Evolutionary conservation across 2,888 invertebrate species (phyloP).

Genomic region (Aphidoletes aphidimyza): DNA sequence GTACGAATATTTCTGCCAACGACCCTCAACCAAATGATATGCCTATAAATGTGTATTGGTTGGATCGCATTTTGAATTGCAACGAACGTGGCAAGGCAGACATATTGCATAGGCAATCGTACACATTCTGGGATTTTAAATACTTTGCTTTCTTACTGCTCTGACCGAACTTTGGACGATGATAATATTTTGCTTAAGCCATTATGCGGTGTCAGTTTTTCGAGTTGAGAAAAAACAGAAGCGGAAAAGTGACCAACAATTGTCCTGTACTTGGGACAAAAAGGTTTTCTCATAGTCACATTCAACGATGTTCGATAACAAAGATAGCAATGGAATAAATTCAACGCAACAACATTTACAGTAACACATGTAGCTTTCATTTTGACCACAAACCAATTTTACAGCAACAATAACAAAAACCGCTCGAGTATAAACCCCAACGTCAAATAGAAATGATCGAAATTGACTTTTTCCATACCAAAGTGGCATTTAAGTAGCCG

Average conservation of each 20-base stretch:
- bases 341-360: background rate
- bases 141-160: background rate
- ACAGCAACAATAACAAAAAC: background rate
- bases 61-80: background rate
- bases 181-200: background rate
- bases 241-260: background rate
- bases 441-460: background rate
- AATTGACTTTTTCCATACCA: background rate
- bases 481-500: background rate
- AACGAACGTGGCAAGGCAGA: background rate
- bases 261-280: background rate
- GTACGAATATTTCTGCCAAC: background rate
- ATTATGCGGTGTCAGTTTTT: background rate
- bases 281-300: background rate
- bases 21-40: background rate
- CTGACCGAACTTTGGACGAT: background rate
- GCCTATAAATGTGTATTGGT: background rate
- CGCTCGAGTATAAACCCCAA: no score
- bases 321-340: no score
- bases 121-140: background rate
- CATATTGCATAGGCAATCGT: background rate
- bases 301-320: background rate
- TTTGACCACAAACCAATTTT: constrained; percentile 30
- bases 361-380: background rate
- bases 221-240: background rate